Conservation (phyloP, 1,140 invertebrate species). For the Potamilus streckersoni region DNA sequence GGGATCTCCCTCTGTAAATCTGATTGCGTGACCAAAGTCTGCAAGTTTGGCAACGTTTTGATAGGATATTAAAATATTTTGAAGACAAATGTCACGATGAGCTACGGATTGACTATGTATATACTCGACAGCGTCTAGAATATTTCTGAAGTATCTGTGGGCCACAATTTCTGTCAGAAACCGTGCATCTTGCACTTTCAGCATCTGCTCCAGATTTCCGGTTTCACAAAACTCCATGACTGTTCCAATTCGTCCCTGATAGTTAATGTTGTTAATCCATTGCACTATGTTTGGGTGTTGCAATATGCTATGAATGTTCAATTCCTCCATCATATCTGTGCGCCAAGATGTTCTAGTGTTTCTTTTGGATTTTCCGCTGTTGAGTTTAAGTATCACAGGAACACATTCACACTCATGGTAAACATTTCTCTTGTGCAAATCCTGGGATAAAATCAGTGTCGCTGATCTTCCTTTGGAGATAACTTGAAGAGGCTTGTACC, state of each 20-base stretch:
- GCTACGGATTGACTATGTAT: conserved; percentile 47
- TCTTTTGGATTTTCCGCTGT: conserved; percentile 34
- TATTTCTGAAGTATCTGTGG: conserved; percentile 48
- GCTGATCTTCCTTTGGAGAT: conserved; percentile 38
- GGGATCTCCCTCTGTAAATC: conserved; percentile 35
- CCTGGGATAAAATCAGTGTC: conserved; percentile 41
- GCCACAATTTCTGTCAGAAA: conserved; percentile 51
- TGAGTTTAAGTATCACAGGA: conserved; percentile 44
- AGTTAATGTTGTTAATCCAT: conserved; percentile 43
- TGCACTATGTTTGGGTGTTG: conserved; percentile 51
- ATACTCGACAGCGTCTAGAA: conserved; percentile 45
- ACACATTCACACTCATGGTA: conserved; percentile 38
- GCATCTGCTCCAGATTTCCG: conserved; percentile 52
- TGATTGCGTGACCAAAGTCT: conserved; percentile 50
- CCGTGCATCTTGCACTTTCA: conserved; percentile 41
- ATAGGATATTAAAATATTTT: conserved; percentile 50
- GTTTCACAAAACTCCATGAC: conserved; percentile 58
- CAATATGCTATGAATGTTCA: conserved; percentile 47
- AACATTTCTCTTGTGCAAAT: conserved; percentile 29
- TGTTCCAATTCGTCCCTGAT: conserved; percentile 40
- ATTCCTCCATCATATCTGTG: conserved; percentile 42
- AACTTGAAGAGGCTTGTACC: conserved; percentile 47
- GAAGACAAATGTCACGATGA: conserved; percentile 52
- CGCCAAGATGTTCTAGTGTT: conserved; percentile 19
- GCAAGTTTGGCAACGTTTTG: conserved; percentile 49